These are phyloP conservation scores for Eolophus roseicapilla DNA, from an alignment of 2,113 vertebrate genomes.

Conservation along the genomic window DNA sequence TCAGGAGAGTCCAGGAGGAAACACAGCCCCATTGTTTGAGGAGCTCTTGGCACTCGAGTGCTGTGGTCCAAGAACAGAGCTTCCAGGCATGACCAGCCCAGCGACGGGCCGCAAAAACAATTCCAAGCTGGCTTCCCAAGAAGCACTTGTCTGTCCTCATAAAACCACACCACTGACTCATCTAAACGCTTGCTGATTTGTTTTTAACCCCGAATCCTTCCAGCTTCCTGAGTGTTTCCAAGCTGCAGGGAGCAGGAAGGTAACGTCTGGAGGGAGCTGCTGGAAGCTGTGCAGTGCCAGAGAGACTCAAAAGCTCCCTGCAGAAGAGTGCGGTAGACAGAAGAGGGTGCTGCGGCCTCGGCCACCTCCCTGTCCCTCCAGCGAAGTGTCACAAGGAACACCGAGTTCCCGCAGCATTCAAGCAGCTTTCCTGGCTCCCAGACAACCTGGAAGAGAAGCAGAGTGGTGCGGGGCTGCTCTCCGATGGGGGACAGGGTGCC, in stretches of 20 bases:
- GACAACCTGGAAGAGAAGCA: slow-evolving; percentile 35
- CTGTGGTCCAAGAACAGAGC: background rate
- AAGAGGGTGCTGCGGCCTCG: slow-evolving; percentile 62
- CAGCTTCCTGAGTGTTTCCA: background rate
- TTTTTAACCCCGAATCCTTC: background rate
- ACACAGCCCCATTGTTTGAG: background rate
- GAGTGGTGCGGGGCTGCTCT: background rate
- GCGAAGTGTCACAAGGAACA: background rate
- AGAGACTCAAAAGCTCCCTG: background rate
- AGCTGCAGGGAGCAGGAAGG: background rate
- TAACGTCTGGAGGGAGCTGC: background rate
- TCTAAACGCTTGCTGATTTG: background rate
- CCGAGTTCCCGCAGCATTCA: background rate
- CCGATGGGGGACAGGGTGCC: background rate
- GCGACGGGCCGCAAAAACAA: background rate
- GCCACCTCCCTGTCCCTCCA: background rate
- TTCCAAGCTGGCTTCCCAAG: background rate
- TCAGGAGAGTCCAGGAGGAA: background rate
- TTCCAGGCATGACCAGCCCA: background rate
- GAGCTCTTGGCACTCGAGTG: background rate
- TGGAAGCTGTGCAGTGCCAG: fast-evolving
- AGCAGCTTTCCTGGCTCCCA: slow-evolving; percentile 30
- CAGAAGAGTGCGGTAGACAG: background rate
- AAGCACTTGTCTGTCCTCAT: background rate
- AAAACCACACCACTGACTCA: background rate